phyloP scores from a whole-genome alignment of 2,888 invertebrate genomes.

The Pocota personata region DNA sequence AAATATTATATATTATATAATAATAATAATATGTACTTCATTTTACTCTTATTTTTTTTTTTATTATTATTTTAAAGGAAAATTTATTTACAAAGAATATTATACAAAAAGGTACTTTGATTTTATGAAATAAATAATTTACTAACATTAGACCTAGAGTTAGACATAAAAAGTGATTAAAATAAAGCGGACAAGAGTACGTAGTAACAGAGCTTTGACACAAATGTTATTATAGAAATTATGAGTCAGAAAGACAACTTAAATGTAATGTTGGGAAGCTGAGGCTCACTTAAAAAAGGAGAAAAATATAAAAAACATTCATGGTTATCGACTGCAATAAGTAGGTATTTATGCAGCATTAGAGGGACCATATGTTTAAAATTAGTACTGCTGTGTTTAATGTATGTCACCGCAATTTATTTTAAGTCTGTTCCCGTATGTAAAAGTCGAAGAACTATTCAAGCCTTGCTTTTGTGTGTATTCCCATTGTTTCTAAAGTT shows the following conservation, averaged over 20 bases:
- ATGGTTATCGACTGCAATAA: too few relatives aligned
- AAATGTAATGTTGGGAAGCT: slow-evolving; percentile 4
- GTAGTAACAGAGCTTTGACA: slow-evolving; percentile 16
- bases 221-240: not conserved
- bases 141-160: slow-evolving; percentile 28
- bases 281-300: not conserved
- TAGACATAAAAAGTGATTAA: slow-evolving; percentile 3
- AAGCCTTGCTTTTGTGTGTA: too few relatives aligned
- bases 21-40: slow-evolving; percentile 72
- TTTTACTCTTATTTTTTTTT: slow-evolving; percentile 52
- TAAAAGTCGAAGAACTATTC: too few relatives aligned
- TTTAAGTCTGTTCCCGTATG: too few relatives aligned
- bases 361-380: too few relatives aligned
- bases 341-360: too few relatives aligned
- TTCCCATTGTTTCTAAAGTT: too few relatives aligned
- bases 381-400: too few relatives aligned
- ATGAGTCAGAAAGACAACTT: not conserved
- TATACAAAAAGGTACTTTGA: slow-evolving; percentile 71
- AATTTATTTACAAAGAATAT: slow-evolving; percentile 64
- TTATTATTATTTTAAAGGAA: slow-evolving; percentile 42
- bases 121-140: slow-evolving; percentile 61
- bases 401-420: too few relatives aligned
- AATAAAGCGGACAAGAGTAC: not conserved
- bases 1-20: slow-evolving; percentile 75
- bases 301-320: too few relatives aligned